Percentiles rank a stretch among this genome's conserved stretches.
phyloP scores from a whole-genome alignment of 2,888 invertebrate genomes.

The Himalopsyche tibetana region DNA sequence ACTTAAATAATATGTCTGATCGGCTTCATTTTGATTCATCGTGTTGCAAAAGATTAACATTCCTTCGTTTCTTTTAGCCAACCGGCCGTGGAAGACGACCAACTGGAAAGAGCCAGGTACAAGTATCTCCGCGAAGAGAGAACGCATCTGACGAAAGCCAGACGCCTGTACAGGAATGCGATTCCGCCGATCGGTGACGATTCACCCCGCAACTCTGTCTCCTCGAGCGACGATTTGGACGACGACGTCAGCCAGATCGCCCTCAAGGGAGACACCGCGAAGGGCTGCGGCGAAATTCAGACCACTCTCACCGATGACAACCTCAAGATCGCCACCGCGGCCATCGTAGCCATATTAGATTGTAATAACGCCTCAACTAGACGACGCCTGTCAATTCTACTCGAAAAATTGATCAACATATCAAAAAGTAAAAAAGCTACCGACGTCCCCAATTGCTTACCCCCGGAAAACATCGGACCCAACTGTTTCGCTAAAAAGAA shows the following conservation, averaged over 20 bases:
- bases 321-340: conserved; percentile 3
- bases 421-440: not conserved
- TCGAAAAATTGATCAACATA: not conserved
- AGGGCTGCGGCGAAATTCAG: not conserved
- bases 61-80: conserved; percentile 46
- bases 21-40: too few relatives aligned
- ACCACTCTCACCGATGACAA: conserved; percentile 3
- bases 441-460: not conserved
- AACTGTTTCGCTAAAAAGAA: not conserved
- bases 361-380: not conserved
- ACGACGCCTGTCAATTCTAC: not conserved
- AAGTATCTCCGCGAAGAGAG: conserved; percentile 23
- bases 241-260: conserved; percentile 1
- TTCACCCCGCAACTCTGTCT: conserved; percentile 1
- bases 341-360: conserved; percentile 7
- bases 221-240: not conserved
- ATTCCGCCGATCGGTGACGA: not conserved
- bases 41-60: not conserved
- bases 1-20: too few relatives aligned
- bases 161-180: not conserved
- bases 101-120: conserved; percentile 43
- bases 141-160: conserved; percentile 44
- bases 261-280: not conserved
- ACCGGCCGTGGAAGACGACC: conserved; percentile 55
- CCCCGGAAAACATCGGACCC: not conserved